These are phyloP conservation scores for Sebastes minor DNA, from an alignment of 2,797 vertebrate species.

Conservation along the genomic window DNA sequence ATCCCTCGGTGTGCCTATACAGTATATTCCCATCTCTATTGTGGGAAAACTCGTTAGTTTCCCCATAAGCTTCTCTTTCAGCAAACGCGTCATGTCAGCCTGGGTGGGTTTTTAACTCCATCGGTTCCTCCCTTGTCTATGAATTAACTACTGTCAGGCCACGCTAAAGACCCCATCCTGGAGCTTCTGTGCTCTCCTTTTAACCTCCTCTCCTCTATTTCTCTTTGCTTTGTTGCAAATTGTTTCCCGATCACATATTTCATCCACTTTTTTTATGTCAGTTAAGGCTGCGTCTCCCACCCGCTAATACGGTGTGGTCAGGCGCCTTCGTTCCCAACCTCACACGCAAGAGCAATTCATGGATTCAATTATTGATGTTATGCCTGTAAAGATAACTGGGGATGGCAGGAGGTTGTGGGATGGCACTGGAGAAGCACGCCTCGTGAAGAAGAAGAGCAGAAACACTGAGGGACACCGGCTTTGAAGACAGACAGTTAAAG, in stretches of 20 bases:
- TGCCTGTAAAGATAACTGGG: constrained; percentile 58
- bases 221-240: constrained; percentile 23
- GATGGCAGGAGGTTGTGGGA: constrained; percentile 39
- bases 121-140: constrained; percentile 21
- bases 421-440: constrained; percentile 42
- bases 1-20: constrained; percentile 37
- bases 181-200: constrained; percentile 43
- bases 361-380: constrained; percentile 49
- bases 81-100: constrained; percentile 33
- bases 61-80: constrained; percentile 49
- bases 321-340: constrained; percentile 33
- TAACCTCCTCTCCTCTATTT: background rate
- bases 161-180: constrained; percentile 24
- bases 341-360: constrained; percentile 37
- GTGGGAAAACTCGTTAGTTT: constrained; percentile 60
- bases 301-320: constrained; percentile 23
- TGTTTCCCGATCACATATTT: constrained; percentile 45
- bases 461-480: constrained; percentile 36
- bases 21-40: constrained; percentile 57
- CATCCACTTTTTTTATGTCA: constrained; percentile 45
- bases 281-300: constrained; percentile 18
- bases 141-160: constrained; percentile 40
- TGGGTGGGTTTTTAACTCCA: constrained; percentile 54
- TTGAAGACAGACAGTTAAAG: constrained; percentile 35
- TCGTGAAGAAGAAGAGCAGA: constrained; percentile 37